Conservation (phyloP, 2,113 vertebrate species). For the Malurus alboscapulatus region DNA sequence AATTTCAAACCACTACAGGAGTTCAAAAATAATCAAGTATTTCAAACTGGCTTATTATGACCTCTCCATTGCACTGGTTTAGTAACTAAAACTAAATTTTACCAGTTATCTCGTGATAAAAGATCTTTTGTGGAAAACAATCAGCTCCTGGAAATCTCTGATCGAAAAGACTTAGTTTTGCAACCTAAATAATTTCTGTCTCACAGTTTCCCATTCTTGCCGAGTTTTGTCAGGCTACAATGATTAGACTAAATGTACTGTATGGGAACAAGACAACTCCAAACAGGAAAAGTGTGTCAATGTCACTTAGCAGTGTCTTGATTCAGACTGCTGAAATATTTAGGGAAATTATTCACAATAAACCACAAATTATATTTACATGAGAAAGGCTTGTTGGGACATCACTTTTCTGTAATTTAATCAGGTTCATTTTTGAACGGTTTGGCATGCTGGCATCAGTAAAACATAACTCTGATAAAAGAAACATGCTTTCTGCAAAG, state of each 20-base stretch:
- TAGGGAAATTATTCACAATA: conserved; percentile 1
- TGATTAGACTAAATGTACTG: background rate
- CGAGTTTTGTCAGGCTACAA: background rate
- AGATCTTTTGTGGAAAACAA: background rate
- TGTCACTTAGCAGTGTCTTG: background rate
- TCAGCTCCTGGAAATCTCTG: background rate
- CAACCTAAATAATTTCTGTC: background rate
- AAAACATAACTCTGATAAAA: background rate
- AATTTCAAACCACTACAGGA: background rate
- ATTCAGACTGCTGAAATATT: conserved; percentile 25
- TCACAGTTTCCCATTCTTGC: background rate
- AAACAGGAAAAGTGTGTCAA: conserved; percentile 8
- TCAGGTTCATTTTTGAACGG: background rate
- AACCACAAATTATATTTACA: background rate
- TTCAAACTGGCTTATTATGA: background rate
- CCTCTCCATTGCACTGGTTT: background rate
- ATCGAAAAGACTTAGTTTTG: background rate
- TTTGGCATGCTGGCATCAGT: background rate
- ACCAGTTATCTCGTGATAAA: background rate
- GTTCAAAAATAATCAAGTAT: background rate
- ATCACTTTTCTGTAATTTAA: background rate
- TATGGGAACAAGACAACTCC: conserved; percentile 6
- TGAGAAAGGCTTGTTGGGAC: background rate
- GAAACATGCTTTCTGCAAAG: background rate
- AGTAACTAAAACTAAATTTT: background rate